Conservation (phyloP, 2,113 vertebrate species). For the Neofelis nebulosa region DNA sequence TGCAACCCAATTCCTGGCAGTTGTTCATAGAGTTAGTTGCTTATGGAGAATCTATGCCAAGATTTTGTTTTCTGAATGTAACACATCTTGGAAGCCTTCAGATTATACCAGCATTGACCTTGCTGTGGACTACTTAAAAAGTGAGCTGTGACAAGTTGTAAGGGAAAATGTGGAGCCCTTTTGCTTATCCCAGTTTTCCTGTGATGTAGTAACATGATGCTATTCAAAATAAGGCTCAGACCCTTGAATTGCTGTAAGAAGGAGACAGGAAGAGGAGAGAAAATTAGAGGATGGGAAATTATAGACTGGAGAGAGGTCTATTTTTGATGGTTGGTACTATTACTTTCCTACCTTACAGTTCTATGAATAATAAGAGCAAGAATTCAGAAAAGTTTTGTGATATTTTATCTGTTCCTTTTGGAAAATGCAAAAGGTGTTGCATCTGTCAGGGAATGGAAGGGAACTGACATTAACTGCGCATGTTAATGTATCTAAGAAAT, state of each 20-base stretch:
- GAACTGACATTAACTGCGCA: background rate
- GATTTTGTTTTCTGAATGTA: background rate
- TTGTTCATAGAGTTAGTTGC: background rate
- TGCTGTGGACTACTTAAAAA: background rate
- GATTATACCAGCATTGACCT: background rate
- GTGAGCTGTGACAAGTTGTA: background rate
- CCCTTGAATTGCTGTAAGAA: background rate
- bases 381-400: background rate
- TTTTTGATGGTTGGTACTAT: background rate
- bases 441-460: background rate
- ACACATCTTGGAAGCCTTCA: background rate
- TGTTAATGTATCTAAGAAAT: background rate
- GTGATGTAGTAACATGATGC: background rate
- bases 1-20: background rate
- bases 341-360: background rate
- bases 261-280: background rate
- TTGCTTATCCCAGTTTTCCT: background rate
- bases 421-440: background rate
- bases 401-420: background rate
- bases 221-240: background rate
- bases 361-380: background rate
- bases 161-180: accelerated
- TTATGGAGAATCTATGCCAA: background rate
- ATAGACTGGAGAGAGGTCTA: background rate
- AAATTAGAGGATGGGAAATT: background rate